Evolutionary conservation across 2,888 invertebrate genomes (phyloP).

Genomic region (Carabus problematicus): DNA sequence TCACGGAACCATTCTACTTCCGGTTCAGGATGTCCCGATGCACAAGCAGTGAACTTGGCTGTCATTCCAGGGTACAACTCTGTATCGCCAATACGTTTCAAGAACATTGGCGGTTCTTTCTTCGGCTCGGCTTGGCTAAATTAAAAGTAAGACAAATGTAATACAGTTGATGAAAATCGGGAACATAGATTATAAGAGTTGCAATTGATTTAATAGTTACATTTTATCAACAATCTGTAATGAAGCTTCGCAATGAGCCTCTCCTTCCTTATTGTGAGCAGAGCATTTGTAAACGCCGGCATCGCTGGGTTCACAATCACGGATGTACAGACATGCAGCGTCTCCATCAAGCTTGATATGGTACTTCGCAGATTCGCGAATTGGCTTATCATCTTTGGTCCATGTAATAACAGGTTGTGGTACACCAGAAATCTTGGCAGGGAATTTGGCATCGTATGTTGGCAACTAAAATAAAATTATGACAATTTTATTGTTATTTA

Average conservation of each 20-base stretch:
- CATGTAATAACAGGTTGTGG: constrained; percentile 86
- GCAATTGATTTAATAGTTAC: constrained; percentile 62
- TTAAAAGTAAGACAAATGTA: constrained; percentile 8
- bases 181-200: constrained; percentile 9
- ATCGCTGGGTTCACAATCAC: constrained; percentile 72
- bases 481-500: background rate
- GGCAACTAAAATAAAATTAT: constrained; percentile 64
- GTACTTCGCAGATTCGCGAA: constrained; percentile 75
- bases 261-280: constrained; percentile 82
- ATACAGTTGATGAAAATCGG: background rate
- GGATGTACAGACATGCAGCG: constrained; percentile 76
- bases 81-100: constrained; percentile 88
- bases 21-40: constrained; percentile 85
- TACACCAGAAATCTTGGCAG: constrained; percentile 79
- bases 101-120: constrained; percentile 84
- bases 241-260: constrained; percentile 75
- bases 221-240: constrained; percentile 83
- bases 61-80: constrained; percentile 88
- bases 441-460: constrained; percentile 81
- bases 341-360: constrained; percentile 81
- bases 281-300: constrained; percentile 78
- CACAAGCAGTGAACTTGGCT: constrained; percentile 93
- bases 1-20: constrained; percentile 88
- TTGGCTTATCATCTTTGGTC: constrained; percentile 82
- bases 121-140: constrained; percentile 75